Evolutionary conservation across 1,140 invertebrate genomes (phyloP), one percentile per base, ranked within the genome.

Genomic region (Conus betulinus): DNA sequence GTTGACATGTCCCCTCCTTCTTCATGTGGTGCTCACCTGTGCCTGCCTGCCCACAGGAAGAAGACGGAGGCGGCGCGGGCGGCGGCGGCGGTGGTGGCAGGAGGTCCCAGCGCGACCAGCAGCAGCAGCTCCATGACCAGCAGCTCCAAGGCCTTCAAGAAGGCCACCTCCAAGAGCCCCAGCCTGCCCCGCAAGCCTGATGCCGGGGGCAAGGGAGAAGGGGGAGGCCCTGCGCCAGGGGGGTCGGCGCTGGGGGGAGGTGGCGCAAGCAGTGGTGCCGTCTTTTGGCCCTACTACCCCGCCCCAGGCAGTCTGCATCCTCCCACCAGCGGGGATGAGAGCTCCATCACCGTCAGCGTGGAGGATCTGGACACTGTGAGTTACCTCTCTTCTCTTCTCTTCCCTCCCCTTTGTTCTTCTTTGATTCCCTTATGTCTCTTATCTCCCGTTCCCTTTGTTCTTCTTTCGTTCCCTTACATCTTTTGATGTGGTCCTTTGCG

Each of bases 291-390:
- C 39, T 82, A 90, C 39, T 82, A 90, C 27, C 83, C 89, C 84
- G 89, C 90, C 57, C 88, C 88, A 57, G 89, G 89, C 74, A 92
- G 91, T 84, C 89, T 94, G 74, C 86, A 92, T 88, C 79, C 90
- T 13, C 92, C 91, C 20, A 88, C 90, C n/a, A 78, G 85, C 82
- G 87, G 88, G 4, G 88, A 90, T 39, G 89, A 90, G 79, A 90
- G 88, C 83, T 92, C 87, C 89, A 87, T 89, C 57, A 91, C 90
- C 55, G 91, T 89, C 78, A 94, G 89, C 91, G 93, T 90, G 86
- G 94, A 93, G 88, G 94, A 91, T 87, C 92, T 93, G 83, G 93
- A 92, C 87, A 94, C 86, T 89, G 91, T 94, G 90, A 89, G 94
- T 93, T 84, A 85, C 76, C 82, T 92, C 71, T 74, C 85, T 78